A percentile compares a stretch with the other conserved stretches of the same genome.
Evolutionary conservation across 2,888 invertebrate genomes (phyloP).

Genomic region (Blastobasis adustella): DNA sequence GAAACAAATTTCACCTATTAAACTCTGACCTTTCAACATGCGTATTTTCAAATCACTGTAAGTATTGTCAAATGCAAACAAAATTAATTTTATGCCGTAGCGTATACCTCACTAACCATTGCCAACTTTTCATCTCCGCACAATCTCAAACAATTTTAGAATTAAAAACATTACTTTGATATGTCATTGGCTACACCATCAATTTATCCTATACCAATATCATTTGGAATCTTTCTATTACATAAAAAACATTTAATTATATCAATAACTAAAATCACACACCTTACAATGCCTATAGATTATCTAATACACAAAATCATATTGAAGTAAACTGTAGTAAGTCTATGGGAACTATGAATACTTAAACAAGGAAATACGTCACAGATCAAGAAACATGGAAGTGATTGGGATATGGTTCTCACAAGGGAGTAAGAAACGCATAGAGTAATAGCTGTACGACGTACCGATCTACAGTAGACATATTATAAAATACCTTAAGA

Average conservation of each 20-base stretch:
- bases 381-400: too few relatives aligned
- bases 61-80: slow-evolving; percentile 60
- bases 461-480: slow-evolving; percentile 1
- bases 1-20: slow-evolving; percentile 69
- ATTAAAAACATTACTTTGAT: slow-evolving; percentile 65
- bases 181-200: slow-evolving; percentile 66
- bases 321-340: not conserved
- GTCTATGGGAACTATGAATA: too few relatives aligned
- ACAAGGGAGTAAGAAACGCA: slow-evolving; percentile 45
- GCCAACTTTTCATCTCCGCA: slow-evolving; percentile 10
- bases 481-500: slow-evolving; percentile 42
- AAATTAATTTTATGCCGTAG: slow-evolving; percentile 42
- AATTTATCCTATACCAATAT: slow-evolving; percentile 34
- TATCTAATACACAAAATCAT: slow-evolving; percentile 51
- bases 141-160: slow-evolving; percentile 34
- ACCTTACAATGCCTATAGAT: slow-evolving; percentile 50
- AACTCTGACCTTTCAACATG: slow-evolving; percentile 61
- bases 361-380: too few relatives aligned
- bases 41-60: slow-evolving; percentile 48
- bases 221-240: slow-evolving; percentile 71
- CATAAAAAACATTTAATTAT: slow-evolving; percentile 43
- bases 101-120: slow-evolving; percentile 35
- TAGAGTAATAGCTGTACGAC: slow-evolving; percentile 34
- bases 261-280: slow-evolving; percentile 60
- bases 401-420: slow-evolving; percentile 27